phyloP scores from a whole-genome alignment of 2,888 invertebrate genomes.

The Perizoma flavofasciatum region DNA sequence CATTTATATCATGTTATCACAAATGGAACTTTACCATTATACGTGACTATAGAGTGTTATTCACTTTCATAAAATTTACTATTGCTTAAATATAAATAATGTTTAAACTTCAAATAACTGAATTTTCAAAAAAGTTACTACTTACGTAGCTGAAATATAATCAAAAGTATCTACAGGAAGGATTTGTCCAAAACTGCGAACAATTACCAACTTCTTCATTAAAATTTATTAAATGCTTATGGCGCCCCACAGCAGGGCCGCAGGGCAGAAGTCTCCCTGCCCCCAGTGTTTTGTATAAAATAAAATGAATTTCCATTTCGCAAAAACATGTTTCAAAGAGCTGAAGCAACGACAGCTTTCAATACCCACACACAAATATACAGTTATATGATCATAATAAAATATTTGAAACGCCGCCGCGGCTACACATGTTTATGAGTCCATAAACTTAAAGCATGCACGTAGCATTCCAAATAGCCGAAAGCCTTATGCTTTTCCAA shows the following conservation, averaged over 20 bases:
- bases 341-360: neutral
- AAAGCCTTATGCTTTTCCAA: constrained; percentile 26
- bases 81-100: no score
- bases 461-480: constrained; percentile 32
- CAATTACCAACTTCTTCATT: constrained; percentile 22
- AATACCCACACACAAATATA: constrained; percentile 17
- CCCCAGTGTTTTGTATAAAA: constrained; percentile 1
- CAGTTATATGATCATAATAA: constrained; percentile 29
- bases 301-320: constrained; percentile 11
- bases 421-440: constrained; percentile 36
- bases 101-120: no score
- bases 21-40: no score
- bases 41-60: no score
- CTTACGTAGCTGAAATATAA: no score
- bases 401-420: constrained; percentile 26
- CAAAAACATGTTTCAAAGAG: constrained; percentile 8
- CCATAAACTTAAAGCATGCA: constrained; percentile 36
- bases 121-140: no score
- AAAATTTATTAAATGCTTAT: constrained; percentile 15
- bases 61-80: no score
- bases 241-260: constrained; percentile 5
- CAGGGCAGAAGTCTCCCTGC: constrained; percentile 4
- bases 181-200: constrained; percentile 10
- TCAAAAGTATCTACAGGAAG: no score
- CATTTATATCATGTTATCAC: no score